Base-by-base conservation (phyloP, 2,888 invertebrate species). In the Amblyjoppa fuscipennis region DNA sequence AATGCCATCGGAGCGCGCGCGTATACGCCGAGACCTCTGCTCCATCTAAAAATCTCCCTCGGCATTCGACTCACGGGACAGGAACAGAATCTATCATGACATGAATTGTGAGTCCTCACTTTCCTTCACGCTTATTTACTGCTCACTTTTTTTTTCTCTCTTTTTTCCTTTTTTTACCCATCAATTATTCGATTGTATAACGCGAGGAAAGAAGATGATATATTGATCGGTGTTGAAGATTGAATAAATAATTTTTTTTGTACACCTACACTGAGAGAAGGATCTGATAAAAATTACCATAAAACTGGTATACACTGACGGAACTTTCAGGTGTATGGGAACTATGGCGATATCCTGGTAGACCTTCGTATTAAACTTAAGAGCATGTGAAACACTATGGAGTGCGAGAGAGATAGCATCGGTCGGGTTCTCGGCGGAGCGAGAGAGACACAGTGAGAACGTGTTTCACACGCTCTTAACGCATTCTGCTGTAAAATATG, bases 51-150 rank as follows among this genome's bases (percentile, higher is more conserved):
- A 69, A 41, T 41, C 73, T 16, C 69, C 59, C 38, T 76, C 38
- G 41, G 45, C 68, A 34, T 69, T 78, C 68, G n/a, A 25, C 38
- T 28, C 80, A 69, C 41, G 78, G 66, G 64, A 73, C 77, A 73
- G 80, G 68, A 68, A 69, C 69, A 53, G 59, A 76, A 78, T 83
- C 73, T 53, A 74, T 74, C 78, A 31, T 74, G 73, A 51, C 78
- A 75, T 76, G 76, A 78, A 59, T 81, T 78, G 64, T 34, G 68
- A 34, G 74, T 74, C 77, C 78, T 41, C 75, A 81, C 74, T 82
- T 82, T 41, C 70, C 78, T 83, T 82, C 75, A 79, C 79, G 79
- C 85, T 85, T 81, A 84, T 81, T 86, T 78, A 81, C 64, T 34
- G 68, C 59, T 56, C 49, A 45, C 34, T 28, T 69, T 74, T 71